Evolutionary conservation across 2,113 vertebrate species (phyloP), one percentile per base, ranked within the genome.

Genomic region (Alaudala cheleensis): DNA sequence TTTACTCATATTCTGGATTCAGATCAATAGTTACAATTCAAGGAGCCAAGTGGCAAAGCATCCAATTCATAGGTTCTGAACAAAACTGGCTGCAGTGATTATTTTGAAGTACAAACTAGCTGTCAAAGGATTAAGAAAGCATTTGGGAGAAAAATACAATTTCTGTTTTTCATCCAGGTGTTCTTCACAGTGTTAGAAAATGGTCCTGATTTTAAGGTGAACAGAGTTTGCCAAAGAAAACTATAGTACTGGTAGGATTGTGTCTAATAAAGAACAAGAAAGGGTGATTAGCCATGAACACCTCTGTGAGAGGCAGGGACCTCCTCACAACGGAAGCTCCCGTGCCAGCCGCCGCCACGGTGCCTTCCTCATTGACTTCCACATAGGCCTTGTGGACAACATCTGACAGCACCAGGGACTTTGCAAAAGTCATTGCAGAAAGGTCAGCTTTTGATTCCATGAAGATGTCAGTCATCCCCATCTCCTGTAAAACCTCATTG

Each of bases 351-450:
- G 85, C 95, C 2, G 97, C 97, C 91, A 93, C 25, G 0, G 97
- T 97, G 44, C 98, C 98, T 45, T 97, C 96, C 92, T 98, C 98
- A 81, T 98, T 98, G 78, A 98, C 97, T 42, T 98, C 97, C 84
- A 98, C 51, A 0, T 88, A 97, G 0, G 97, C 88, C 87, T 98
- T 98, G 67, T 98, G 98, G 61, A 98, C 62, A 15, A 97, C 83
- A 3, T 93, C 93, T 40, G 98, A 98, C 65, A 98, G 71, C 56
- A 91, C 92, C 39, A 98, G 67, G 9, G 64, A 78, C 28, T 86
- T 84, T 33, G 67, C 70, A 86, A 72, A 76, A 0, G 97, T 97
- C 95, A 98, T 98, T 45, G 98, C 98, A 40, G 97, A 97, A 20
- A 98, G 98, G 78, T 98, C 97, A 64, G 81, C 98, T 96, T 97